These are phyloP conservation scores for Sisor rabdophorus DNA, from an alignment of 2,113 vertebrate species.

Conservation along the genomic window DNA sequence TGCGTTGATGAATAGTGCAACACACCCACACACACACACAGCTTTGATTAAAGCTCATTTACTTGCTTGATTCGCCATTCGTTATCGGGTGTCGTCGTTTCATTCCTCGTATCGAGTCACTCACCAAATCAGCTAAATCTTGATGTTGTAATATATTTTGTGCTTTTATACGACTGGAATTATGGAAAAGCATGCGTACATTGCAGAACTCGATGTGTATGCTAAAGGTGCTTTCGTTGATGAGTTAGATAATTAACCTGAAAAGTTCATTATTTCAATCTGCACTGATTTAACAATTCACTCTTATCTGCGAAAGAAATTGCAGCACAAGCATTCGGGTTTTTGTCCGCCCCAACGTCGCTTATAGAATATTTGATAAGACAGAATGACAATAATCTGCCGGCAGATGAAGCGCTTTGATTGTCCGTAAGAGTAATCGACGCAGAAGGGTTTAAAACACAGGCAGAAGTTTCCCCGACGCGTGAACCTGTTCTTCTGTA, in stretches of 20 bases:
- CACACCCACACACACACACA: background rate
- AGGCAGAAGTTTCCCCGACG: background rate
- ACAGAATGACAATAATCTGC: slow-evolving; percentile 9
- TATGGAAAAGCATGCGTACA: background rate
- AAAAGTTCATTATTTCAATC: background rate
- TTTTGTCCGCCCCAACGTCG: background rate
- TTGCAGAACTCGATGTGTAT: background rate
- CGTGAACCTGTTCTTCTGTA: slow-evolving; percentile 7
- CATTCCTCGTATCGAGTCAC: slow-evolving; percentile 4
- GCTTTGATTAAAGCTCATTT: slow-evolving; percentile 33
- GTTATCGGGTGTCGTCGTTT: slow-evolving; percentile 15
- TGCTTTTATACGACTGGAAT: background rate
- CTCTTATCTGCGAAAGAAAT: background rate
- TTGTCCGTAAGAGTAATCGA: slow-evolving; percentile 3
- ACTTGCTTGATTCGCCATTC: slow-evolving; percentile 19
- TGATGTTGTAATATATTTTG: background rate
- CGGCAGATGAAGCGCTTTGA: background rate
- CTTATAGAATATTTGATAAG: background rate
- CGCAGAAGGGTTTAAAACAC: background rate
- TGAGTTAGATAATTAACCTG: background rate
- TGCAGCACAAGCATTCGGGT: background rate
- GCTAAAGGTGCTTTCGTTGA: background rate
- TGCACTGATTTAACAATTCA: background rate
- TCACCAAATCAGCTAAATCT: background rate
- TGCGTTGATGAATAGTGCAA: slow-evolving; percentile 17